Evolutionary conservation across 2,888 invertebrate species (phyloP), one percentile per base, ranked within the genome.

Genomic region (Ectobius pallidus): DNA sequence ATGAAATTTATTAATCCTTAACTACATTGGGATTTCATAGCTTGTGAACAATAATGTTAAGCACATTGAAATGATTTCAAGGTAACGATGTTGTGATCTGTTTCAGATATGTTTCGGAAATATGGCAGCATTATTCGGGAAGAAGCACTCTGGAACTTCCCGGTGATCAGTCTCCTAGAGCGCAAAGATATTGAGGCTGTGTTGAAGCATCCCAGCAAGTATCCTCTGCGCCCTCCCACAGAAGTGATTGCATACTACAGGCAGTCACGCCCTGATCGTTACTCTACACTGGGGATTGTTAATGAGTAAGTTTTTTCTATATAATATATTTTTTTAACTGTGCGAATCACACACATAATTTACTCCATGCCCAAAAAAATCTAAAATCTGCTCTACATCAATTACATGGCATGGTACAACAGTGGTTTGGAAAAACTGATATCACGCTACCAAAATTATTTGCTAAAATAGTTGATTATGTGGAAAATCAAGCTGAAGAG

Each of bases 71-170:
- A n/a, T n/a, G n/a, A n/a, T n/a, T n/a, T n/a, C n/a, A n/a, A n/a
- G n/a, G n/a, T n/a, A n/a, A n/a, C n/a, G n/a, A n/a, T n/a, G n/a
- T n/a, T n/a, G n/a, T 27, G 62, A 9, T 30, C 18, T 73, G 81
- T 82, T 82, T 81, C 85, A 90, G 91, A 91, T 78, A 88, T 92
- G 85, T 89, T 90, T 83, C 84, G 83, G 77, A 81, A 80, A 72
- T 94, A 92, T 84, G 95, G 95, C 74, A 86, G 89, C 72, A 87
- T 95, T 77, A 89, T 93, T 78, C 88, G 90, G 79, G 94, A 95
- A 84, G 92, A 92, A 79, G 90, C 91, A 63, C 85, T 92, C 44
- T 91, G 91, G 80, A 91, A 91, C 78, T 85, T 88, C 73, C 89
- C 90, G 42, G 87, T 95, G 68, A 88, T 95, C 58, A 92, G 91